Conservation (phyloP, 92 coral and sea anemone genomes). For the Isaurus tuberculatus region DNA sequence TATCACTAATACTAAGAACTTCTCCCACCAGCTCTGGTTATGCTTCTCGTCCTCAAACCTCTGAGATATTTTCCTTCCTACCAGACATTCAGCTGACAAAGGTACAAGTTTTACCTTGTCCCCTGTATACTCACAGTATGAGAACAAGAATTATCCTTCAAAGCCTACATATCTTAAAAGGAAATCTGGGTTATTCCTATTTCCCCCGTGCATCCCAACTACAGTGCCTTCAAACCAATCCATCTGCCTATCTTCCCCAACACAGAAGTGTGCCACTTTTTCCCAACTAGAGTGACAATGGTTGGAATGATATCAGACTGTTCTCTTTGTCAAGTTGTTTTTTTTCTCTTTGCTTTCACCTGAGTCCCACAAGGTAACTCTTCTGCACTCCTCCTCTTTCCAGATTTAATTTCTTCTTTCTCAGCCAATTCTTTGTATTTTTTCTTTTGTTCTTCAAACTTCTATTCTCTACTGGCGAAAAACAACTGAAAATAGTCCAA, state of each 20-base stretch:
- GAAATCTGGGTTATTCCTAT: slow-evolving; percentile 45
- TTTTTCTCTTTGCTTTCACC: slow-evolving; percentile 11
- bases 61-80: no score
- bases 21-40: no score
- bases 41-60: no score
- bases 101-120: slow-evolving; percentile 24
- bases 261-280: slow-evolving; percentile 51
- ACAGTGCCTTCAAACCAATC: slow-evolving; percentile 39
- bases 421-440: neutral
- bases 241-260: slow-evolving; percentile 14
- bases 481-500: neutral
- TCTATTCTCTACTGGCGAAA: neutral
- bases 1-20: no score
- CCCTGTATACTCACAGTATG: slow-evolving; percentile 9
- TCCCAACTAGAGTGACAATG: slow-evolving; percentile 44
- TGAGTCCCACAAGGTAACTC: slow-evolving; percentile 2
- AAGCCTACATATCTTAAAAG: neutral
- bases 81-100: no score
- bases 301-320: slow-evolving; percentile 32
- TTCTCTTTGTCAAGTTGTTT: neutral
- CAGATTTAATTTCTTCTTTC: slow-evolving; percentile 17
- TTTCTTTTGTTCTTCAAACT: neutral
- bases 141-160: slow-evolving; percentile 20
- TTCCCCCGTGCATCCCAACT: slow-evolving; percentile 33
- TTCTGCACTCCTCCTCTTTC: slow-evolving; percentile 28